Conservation (phyloP, 2,113 vertebrate genomes). For the Urocolius indicus region DNA sequence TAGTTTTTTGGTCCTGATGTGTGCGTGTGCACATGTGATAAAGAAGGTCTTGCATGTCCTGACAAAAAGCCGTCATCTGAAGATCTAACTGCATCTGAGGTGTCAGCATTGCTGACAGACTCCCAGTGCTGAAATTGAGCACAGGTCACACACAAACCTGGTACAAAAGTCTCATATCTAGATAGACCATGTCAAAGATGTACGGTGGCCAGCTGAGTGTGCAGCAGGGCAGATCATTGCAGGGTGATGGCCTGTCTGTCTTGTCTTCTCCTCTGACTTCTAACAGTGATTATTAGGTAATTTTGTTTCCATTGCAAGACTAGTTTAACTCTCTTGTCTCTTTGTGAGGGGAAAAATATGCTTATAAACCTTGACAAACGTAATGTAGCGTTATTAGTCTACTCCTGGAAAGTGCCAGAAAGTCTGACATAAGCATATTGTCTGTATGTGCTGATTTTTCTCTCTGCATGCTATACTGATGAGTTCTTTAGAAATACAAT, state of each 20-base stretch:
- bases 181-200: neutral
- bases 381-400: neutral
- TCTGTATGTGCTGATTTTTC: neutral
- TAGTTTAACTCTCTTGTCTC: neutral
- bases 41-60: neutral
- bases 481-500: neutral
- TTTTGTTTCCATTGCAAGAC: neutral
- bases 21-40: fast-evolving
- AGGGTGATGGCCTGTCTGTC: neutral
- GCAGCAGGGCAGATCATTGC: neutral
- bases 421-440: neutral
- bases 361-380: neutral
- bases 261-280: neutral
- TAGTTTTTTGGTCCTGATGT: neutral
- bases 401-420: neutral
- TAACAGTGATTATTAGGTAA: neutral
- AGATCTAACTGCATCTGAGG: neutral
- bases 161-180: neutral
- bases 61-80: neutral
- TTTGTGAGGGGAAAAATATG: neutral
- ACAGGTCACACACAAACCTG: neutral
- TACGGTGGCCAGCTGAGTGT: fast-evolving
- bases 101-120: neutral
- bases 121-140: neutral
- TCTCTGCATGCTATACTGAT: neutral